phyloP scores from a whole-genome alignment of 2,888 invertebrate species.

The Synanthedon tipuliformis region DNA sequence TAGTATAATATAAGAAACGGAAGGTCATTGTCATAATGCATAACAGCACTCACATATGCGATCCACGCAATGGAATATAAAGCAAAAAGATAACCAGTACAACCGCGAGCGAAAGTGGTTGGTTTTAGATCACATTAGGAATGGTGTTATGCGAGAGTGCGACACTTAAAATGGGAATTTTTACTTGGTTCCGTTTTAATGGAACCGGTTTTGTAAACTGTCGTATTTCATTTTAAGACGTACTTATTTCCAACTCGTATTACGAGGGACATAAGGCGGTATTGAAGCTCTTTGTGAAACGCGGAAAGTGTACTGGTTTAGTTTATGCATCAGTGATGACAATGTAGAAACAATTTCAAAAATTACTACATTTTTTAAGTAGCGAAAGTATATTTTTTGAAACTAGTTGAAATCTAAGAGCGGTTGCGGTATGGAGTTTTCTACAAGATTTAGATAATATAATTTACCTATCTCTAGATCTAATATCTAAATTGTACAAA shows the following conservation, averaged over 20 bases:
- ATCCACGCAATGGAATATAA: too few species aligned
- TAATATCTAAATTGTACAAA: too few species aligned
- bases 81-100: background rate
- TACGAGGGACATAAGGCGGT: too few species aligned
- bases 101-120: constrained; percentile 15
- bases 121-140: background rate
- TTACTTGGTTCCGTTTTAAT: background rate
- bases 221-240: background rate
- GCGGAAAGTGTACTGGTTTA: background rate
- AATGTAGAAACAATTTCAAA: background rate
- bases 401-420: too few species aligned
- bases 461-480: too few species aligned
- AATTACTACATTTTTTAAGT: background rate
- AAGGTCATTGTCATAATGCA: background rate
- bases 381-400: background rate
- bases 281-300: background rate
- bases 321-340: background rate
- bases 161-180: background rate
- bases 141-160: background rate
- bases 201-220: background rate
- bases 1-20: too few species aligned
- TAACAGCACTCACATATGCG: too few species aligned
- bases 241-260: too few species aligned
- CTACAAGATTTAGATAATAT: too few species aligned
- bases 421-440: too few species aligned